Base-by-base conservation (phyloP, 2,797 vertebrate genomes). In the Lemur catta region DNA sequence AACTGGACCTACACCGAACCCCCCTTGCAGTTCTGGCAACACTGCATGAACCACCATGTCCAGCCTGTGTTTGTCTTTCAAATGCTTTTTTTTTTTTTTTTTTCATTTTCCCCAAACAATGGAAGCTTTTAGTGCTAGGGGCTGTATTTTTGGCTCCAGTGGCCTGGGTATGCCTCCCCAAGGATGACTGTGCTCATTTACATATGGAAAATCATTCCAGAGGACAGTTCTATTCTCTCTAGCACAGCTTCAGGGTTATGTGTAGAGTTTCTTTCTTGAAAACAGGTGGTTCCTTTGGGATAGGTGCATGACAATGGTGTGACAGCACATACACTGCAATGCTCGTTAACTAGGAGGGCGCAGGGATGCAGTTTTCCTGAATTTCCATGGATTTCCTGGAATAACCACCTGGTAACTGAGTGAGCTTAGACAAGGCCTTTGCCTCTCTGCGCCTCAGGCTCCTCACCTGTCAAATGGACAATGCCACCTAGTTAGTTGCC, bases 111-210 rank as follows among this genome's bases (percentile, higher is more conserved):
- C 63, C 84, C 91, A 82, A 96, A 97, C 88, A 94, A 81, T 92
- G 41, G 55, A 95, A 91, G 91, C 76, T 88, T 65, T 94, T 84
- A 71, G 69, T 72, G 86, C 93, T 35, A 48, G 79, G 81, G 87
- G 57, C 79, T 91, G 7, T 87, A 96, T 96, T 97, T 97, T 91
- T 89, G 79, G 80, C 92, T 88, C 11, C 0, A 26, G 59, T 75
- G 84, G 75, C 63, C 90, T 80, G 94, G 79, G 82, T 88, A 65
- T 93, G 95, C 91, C 89, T 94, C 86, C 95, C 26, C 61, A 84
- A 80, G 61, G 82, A 93, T 96, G 93, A 92, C 91, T 95, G n/a
- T 33, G 69, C 71, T 84, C 95, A 86, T 85, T 97, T 97, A 94
- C 94, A 96, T 91, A 93, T 87, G 91, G 82, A 90, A 93, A 97